Evolutionary conservation across 2,797 vertebrate species (phyloP).

Genomic region (Melopsittacus undulatus): DNA sequence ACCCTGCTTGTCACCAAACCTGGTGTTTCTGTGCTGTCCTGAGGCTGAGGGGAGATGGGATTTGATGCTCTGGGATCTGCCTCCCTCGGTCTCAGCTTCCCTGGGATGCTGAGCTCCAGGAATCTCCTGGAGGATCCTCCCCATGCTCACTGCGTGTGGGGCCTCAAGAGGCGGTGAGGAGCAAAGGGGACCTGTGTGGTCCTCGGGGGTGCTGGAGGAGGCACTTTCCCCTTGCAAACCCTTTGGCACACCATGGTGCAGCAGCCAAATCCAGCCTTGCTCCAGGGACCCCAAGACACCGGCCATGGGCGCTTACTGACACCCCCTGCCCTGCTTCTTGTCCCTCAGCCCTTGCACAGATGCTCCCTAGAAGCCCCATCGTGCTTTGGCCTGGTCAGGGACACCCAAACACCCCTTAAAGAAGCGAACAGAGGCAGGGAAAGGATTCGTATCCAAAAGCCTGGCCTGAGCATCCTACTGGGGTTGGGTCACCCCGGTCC

Average conservation of each 20-base stretch:
- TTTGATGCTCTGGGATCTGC: background rate
- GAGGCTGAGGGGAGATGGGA: background rate
- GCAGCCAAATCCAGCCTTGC: background rate
- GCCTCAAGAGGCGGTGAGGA: background rate
- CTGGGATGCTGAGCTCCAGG: background rate
- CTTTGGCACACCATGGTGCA: background rate
- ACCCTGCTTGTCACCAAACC: background rate
- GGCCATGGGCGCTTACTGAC: background rate
- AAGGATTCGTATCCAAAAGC: rapidly evolving
- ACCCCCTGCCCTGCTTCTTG: background rate
- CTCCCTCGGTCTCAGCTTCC: background rate
- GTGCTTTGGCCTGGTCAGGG: background rate
- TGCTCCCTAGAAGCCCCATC: background rate
- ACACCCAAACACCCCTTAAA: background rate
- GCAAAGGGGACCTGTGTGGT: background rate
- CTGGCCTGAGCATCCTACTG: rapidly evolving
- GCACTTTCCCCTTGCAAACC: background rate
- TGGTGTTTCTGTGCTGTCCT: too few species aligned
- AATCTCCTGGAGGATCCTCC: background rate
- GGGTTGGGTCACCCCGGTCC: rapidly evolving
- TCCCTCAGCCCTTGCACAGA: too few species aligned
- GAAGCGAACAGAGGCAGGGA: background rate
- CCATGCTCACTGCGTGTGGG: too few species aligned
- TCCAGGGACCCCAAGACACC: background rate
- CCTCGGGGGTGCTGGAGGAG: background rate